Base-by-base conservation (phyloP, 2,888 invertebrate genomes). In the Coelopa pilipes region DNA sequence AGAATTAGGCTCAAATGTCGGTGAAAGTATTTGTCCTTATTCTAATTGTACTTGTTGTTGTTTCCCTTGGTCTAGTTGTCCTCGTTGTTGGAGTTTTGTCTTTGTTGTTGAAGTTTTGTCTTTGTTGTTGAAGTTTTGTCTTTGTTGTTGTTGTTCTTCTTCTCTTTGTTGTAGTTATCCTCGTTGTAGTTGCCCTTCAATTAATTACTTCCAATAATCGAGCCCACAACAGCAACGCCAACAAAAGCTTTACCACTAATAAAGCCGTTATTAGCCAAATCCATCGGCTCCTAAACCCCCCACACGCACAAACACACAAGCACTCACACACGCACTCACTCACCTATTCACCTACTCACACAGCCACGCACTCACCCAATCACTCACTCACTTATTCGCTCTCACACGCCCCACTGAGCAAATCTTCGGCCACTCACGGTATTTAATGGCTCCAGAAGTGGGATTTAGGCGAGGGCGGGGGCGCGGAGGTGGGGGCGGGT, bases 191-290 rank as follows among this genome's bases (percentile, higher is more conserved):
- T 57, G 57, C n/a, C 17, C 57, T 57, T 19, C 57, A n/a, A 57
- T 21, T 19, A 57, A 19, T 11, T 19, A 17, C 17, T 21, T 21
- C 17, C 57, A 57, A 57, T 21, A 57, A 57, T 19, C 17, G 21
- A n/a, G 10, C 50, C 55, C n/a, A 57, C 57, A 57, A 57, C 57
- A n/a, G n/a, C n/a, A 57, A 57, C n/a, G 21, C 17, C 53, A 57
- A 15, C 57, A 57, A 19, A 57, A 57, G 11, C 57, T 3, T 57
- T 19, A 57, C n/a, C 21, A 21, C 2, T 34, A 34, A 34, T 34
- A 34, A 34, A 34, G 34, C 34, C 34, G 34, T 34, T 34, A 34
- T 34, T 34, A 34, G 34, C 34, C 34, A 34, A 34, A 34, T 34
- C 34, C 34, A 34, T 34, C 34, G 34, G 7, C 34, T 34, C 2